A percentile compares a stretch with the other conserved stretches of the same genome.
phyloP scores from a whole-genome alignment of 2,797 vertebrate species.

The Emydoidea blandingii region DNA sequence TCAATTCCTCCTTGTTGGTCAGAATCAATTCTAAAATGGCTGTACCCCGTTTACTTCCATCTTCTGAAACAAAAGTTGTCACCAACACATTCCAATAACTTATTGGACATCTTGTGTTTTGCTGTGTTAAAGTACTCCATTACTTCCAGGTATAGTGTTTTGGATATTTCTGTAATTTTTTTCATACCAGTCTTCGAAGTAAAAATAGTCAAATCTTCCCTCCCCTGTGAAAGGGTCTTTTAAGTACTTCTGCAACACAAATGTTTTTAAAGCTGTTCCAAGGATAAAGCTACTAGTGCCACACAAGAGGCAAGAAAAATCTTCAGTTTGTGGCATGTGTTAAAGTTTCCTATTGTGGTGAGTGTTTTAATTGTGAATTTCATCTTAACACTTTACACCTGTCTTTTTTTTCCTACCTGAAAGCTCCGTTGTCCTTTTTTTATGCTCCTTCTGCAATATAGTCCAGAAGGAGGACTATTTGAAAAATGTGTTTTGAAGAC shows the following conservation, averaged over 20 bases:
- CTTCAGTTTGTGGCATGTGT: accelerated
- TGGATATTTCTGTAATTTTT: neutral
- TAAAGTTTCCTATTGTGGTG: neutral
- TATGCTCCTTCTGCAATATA: neutral
- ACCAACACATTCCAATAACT: neutral
- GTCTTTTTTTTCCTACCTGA: neutral
- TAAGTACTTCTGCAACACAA: neutral
- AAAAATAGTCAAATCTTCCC: neutral
- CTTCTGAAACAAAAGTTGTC: neutral
- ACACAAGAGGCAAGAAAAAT: neutral
- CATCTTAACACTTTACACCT: neutral
- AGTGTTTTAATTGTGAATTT: neutral
- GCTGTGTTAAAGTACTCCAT: neutral
- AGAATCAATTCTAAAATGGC: neutral
- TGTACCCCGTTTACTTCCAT: neutral
- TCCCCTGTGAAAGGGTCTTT: neutral
- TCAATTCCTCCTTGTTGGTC: neutral
- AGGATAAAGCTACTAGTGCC: neutral
- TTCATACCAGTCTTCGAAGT: neutral
- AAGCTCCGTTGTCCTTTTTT: neutral
- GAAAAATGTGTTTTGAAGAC: neutral
- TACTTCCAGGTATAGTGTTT: neutral
- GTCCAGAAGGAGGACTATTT: neutral
- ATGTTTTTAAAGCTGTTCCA: neutral
- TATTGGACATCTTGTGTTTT: neutral